phyloP scores from a whole-genome alignment of 2,797 vertebrate genomes.

The Catostomus latipinnis region DNA sequence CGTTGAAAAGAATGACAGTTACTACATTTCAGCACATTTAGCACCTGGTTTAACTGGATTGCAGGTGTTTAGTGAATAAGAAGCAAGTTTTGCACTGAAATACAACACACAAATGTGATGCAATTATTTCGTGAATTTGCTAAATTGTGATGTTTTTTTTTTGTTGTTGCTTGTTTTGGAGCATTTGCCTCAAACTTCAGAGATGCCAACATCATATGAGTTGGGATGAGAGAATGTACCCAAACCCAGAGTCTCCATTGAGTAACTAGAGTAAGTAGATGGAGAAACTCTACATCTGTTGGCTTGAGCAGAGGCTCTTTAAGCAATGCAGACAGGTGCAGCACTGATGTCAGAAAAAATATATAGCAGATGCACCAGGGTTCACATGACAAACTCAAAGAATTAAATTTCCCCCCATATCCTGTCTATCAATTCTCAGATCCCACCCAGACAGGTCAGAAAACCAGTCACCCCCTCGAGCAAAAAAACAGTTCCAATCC shows the following conservation, averaged over 20 bases:
- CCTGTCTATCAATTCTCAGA: not conserved
- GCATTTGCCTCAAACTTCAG: not conserved
- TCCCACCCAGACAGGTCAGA: slow-evolving; percentile 3
- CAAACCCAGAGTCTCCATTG: not conserved
- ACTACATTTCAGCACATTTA: no score
- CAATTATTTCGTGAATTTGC: no score
- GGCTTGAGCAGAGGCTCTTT: not conserved
- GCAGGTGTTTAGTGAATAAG: no score
- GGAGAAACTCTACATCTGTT: slow-evolving; percentile 33
- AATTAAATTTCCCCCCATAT: not conserved
- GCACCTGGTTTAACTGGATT: no score
- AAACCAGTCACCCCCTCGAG: not conserved
- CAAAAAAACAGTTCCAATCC: not conserved
- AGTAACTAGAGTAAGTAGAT: slow-evolving; percentile 21
- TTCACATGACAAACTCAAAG: slow-evolving; percentile 6
- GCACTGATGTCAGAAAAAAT: slow-evolving; percentile 18
- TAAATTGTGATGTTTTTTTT: not conserved
- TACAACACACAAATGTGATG: no score
- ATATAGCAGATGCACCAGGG: slow-evolving; percentile 22
- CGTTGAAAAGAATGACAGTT: no score
- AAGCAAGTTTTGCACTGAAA: no score
- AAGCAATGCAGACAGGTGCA: not conserved
- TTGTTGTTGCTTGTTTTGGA: not conserved
- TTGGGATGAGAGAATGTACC: not conserved
- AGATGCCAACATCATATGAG: not conserved